Base-by-base conservation (phyloP, 2,113 vertebrate species). In the Ciconia stormi region DNA sequence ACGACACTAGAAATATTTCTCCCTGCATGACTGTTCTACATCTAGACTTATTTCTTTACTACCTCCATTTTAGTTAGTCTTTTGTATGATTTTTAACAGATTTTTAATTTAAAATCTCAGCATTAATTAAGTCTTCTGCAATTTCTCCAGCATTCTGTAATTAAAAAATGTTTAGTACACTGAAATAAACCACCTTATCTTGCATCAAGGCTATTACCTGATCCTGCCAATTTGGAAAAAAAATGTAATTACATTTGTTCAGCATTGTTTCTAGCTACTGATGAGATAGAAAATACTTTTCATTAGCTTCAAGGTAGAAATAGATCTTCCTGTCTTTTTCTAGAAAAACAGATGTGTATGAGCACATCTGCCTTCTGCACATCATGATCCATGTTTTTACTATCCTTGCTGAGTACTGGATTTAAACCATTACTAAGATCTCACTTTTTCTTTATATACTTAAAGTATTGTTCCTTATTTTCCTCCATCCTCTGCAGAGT, bases 381-480 rank as follows among this genome's bases (percentile, higher is more conserved):
- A 70, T 50, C 9, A 42, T 36, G 36, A 90, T 80, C 55, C n/a
- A 44, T 81, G 61, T 18, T 93, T 93, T 86, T 66, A 69, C 55
- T 66, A 8, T 70, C 23, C 29, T 81, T 70, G 23, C 25, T 70
- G 65, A 84, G 47, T 63, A 82, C 27, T 71, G 61, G 59, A 90
- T 92, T 78, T 44, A 89, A 94, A 87, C 16, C 23, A 55, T 78
- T 80, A 66, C 55, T 70, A 66, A 66, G 55, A 86, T 74, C 42
- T 92, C 70, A 72, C 36, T 95, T 87, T 96, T 94, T 81, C 73
- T 85, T 66, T 67, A 83, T 90, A 42, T 73, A 71, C 77, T 93
- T 78, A 50, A 42, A 66, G 40, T 50, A 84, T 76, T 92, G 47
- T 79, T 95, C 72, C 69, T 89, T 91, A 50, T 94, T 94, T 90